phyloP scores from a whole-genome alignment of 2,113 vertebrate genomes.

The Ameiurus melas region DNA sequence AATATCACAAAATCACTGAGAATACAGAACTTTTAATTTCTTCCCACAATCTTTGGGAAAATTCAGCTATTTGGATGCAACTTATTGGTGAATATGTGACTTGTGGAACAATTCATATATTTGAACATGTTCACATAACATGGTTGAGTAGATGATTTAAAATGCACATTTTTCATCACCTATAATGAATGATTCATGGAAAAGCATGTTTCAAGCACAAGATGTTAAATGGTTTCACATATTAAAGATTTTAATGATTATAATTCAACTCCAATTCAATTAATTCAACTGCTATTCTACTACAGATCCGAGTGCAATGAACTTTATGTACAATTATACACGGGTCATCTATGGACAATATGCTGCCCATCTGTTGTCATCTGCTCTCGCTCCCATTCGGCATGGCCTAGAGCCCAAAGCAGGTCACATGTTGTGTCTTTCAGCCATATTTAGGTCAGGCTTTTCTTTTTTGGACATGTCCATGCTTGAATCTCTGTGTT shows the following conservation, averaged over 20 bases:
- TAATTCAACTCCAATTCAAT: conserved; percentile 63
- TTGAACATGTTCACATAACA: not conserved
- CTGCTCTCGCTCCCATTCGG: conserved; percentile 87
- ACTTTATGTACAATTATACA: conserved; percentile 90
- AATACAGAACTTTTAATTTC: not conserved
- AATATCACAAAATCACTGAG: not conserved
- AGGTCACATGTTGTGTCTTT: conserved; percentile 97
- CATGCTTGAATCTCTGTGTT: conserved; percentile 67
- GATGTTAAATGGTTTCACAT: not conserved
- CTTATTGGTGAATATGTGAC: not conserved
- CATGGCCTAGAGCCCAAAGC: conserved; percentile 82
- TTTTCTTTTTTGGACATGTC: conserved; percentile 75
- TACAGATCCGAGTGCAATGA: conserved; percentile 87
- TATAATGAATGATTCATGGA: not conserved
- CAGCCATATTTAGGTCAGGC: conserved; percentile 99
- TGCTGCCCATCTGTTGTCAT: conserved; percentile 96
- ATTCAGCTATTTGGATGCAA: not conserved
- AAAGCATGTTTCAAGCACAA: not conserved
- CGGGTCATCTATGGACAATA: conserved; percentile 95
- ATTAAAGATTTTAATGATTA: not conserved
- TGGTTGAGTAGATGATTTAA: not conserved
- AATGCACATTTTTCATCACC: not conserved
- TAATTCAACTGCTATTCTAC: conserved; percentile 88
- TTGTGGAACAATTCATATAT: too few relatives aligned
- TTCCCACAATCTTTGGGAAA: not conserved